phyloP scores from a whole-genome alignment of 2,113 vertebrate genomes.

The Buteo buteo region DNA sequence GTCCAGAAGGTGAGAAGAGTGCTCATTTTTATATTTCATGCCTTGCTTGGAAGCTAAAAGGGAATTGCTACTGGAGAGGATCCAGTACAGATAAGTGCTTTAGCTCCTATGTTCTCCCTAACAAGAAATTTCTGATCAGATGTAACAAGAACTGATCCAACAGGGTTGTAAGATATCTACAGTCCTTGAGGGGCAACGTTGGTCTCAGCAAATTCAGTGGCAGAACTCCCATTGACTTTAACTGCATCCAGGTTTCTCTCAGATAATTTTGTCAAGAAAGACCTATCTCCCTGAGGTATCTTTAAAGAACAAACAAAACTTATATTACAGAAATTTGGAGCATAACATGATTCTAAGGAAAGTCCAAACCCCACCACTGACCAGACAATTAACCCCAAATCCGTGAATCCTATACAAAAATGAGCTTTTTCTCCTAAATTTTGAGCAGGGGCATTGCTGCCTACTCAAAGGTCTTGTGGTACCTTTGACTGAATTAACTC shows the following conservation, averaged over 20 bases:
- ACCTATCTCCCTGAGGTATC: neutral
- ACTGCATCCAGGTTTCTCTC: neutral
- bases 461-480: neutral
- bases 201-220: neutral
- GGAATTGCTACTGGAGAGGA: neutral
- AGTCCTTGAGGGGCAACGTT: neutral
- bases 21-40: neutral
- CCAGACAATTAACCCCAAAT: neutral
- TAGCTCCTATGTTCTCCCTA: neutral
- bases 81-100: neutral
- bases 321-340: neutral
- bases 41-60: neutral
- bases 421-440: neutral
- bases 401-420: neutral
- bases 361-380: neutral
- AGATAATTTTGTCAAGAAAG: neutral
- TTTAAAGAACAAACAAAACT: neutral
- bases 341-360: neutral
- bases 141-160: neutral
- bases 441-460: neutral
- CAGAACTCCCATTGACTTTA: neutral
- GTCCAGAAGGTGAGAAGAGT: neutral
- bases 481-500: neutral
- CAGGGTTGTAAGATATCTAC: neutral
- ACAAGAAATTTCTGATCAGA: neutral